phyloP scores from a whole-genome alignment of 1,140 invertebrate genomes.

The Aleiodes sp. region DNA sequence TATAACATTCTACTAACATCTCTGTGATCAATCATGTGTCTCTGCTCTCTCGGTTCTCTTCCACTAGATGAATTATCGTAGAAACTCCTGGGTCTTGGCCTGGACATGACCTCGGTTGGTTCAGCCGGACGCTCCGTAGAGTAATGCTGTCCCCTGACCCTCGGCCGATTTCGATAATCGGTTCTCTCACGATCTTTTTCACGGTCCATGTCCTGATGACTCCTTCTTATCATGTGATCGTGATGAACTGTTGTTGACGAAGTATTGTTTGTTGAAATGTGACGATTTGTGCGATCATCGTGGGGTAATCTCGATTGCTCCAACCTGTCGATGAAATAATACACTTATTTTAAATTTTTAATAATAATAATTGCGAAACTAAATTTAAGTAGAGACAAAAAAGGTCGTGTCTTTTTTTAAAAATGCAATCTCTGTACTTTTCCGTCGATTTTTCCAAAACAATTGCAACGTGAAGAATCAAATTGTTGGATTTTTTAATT shows the following conservation, averaged over 20 bases:
- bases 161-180: conserved; percentile 51
- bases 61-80: conserved; percentile 58
- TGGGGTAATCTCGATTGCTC: conserved; percentile 41
- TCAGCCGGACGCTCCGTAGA: conserved; percentile 51
- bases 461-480: too few relatives aligned
- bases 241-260: conserved; percentile 42
- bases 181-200: conserved; percentile 46
- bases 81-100: conserved; percentile 60
- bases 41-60: conserved; percentile 55
- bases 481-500: too few relatives aligned
- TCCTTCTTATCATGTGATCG: conserved; percentile 53
- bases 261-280: conserved; percentile 33
- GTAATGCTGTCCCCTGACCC: conserved; percentile 58
- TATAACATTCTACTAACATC: too few relatives aligned
- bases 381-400: neutral
- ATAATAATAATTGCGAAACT: too few relatives aligned
- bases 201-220: conserved; percentile 52
- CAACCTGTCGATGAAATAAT: neutral
- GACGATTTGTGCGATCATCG: conserved; percentile 45
- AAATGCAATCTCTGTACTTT: too few relatives aligned
- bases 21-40: conserved; percentile 40
- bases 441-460: too few relatives aligned
- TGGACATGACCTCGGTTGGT: conserved; percentile 46
- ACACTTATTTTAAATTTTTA: neutral
- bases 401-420: too few relatives aligned